Conservation (phyloP, 2,113 vertebrate species). For the Rhynchomys soricoides region DNA sequence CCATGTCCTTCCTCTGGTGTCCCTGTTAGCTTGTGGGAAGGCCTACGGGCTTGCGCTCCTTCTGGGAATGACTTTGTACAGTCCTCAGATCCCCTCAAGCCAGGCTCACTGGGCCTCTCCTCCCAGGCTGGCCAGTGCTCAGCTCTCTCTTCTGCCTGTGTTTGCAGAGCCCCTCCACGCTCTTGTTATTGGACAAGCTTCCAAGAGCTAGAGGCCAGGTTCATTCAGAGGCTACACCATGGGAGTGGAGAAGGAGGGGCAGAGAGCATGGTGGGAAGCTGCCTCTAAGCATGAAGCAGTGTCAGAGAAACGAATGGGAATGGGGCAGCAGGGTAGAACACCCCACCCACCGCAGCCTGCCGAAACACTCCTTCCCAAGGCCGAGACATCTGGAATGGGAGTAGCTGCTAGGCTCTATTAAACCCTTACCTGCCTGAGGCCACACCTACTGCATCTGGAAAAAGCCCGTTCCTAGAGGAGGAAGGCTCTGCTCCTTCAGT, state of each 20-base stretch:
- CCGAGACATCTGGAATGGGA: neutral
- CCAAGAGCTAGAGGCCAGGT: conserved; percentile 64
- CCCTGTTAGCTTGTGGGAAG: neutral
- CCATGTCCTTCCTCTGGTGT: neutral
- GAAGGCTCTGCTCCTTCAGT: neutral
- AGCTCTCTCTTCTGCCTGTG: conserved; percentile 21
- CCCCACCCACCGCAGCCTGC: neutral
- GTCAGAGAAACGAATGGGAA: neutral
- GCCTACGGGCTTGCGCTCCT: neutral
- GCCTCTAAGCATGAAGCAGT: neutral
- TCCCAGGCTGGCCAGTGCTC: conserved; percentile 17
- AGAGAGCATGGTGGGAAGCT: neutral
- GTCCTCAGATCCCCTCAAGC: neutral
- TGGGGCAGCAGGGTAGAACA: neutral
- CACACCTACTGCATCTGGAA: neutral
- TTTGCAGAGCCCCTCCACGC: neutral
- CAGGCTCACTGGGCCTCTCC: conserved; percentile 4
- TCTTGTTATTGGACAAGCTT: conserved; percentile 58
- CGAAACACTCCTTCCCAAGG: neutral
- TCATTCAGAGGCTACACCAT: conserved; percentile 60
- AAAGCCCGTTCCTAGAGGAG: neutral
- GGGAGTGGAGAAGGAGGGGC: neutral
- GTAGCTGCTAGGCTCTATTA: neutral
- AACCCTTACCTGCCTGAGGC: neutral
- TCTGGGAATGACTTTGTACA: neutral